Percentiles rank a stretch among this genome's conserved stretches.
Evolutionary conservation across 30 jellyfish, hydroid and myxozoan genomes (phyloP).

Genomic region (Mastigias papua): DNA sequence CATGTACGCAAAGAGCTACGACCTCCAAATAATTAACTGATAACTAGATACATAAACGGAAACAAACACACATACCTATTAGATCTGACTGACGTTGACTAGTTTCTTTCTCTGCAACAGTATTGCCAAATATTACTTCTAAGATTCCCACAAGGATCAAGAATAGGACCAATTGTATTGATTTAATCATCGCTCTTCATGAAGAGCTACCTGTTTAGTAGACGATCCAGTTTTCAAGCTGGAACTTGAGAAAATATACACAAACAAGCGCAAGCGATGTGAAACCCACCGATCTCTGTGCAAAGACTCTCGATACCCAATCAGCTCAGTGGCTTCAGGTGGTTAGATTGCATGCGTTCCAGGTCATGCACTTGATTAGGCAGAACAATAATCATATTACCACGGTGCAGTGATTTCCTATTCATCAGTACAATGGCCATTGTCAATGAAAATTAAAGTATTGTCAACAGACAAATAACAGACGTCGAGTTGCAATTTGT

Average conservation of each 20-base stretch:
- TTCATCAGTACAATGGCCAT: constrained; percentile 42
- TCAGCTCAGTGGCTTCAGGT: constrained; percentile 65
- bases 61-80: constrained; percentile 13
- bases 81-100: constrained; percentile 6
- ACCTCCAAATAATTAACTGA: too few species aligned
- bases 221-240: constrained; percentile 37
- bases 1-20: too few species aligned
- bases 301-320: neutral
- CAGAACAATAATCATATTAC: constrained; percentile 30
- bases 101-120: neutral
- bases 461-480: too few species aligned
- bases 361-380: constrained; percentile 68
- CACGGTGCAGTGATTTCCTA: constrained; percentile 49
- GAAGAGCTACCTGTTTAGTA: constrained; percentile 30
- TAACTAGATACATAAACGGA: neutral
- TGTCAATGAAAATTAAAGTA: constrained; percentile 45
- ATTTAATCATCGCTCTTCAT: constrained; percentile 69
- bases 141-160: constrained; percentile 64
- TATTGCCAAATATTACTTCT: neutral
- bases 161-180: constrained; percentile 27
- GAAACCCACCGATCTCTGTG: constrained; percentile 6
- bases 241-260: neutral
- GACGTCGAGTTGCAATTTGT: too few species aligned
- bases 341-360: constrained; percentile 39
- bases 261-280: neutral